Evolutionary conservation across 2,797 vertebrate species (phyloP), one percentile per base, ranked within the genome.

Genomic region (Simalia tracyae): DNA sequence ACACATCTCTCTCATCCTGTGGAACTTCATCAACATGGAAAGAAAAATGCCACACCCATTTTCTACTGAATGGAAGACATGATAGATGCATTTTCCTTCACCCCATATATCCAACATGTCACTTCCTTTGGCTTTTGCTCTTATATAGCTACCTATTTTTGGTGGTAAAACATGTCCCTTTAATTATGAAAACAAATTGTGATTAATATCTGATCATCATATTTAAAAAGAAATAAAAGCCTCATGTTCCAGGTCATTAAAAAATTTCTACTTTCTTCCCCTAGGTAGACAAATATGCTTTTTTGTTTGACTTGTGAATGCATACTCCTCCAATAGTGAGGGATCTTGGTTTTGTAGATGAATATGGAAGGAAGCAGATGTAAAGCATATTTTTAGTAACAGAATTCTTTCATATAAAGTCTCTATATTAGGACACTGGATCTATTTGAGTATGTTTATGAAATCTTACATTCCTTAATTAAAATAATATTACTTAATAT

Each of bases 361-460:
- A 36, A 86, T 24, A 14, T 15, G 15, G 61, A 61, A 56, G 64
- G 24, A 90, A 81, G 26, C 7, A 63, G 57, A 61, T 63, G 17
- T 42, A 84, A 86, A 91, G 36, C 22, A 66, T 57, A 26, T 17
- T 26, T 59, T 61, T 46, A 61, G 24, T 56, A 56, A 56, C 22
- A 42, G 2, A 24, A 24, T 12, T 6, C 15, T 2, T 46, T 19
- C 66, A 87, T 46, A 68, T 42, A 72, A 66, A 59, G 5, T 19
- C 11, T 54, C 89, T 31, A 46, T 4, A 88, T 31, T n/a, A 87
- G 0, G 17, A 0, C 93, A 94, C 59, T 84, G 91, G 31, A 81
- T 89, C 59, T 93, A 90, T 59, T 95, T 92, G 88, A 76, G 95
- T 95, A 94, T 89, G 81, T 54, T 54, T 66, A 91, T 59, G 91